A percentile compares a stretch with the other conserved stretches of the same genome.
These are phyloP conservation scores for Proales similis DNA, from an alignment of 1,140 invertebrate genomes.

Conservation along the genomic window DNA sequence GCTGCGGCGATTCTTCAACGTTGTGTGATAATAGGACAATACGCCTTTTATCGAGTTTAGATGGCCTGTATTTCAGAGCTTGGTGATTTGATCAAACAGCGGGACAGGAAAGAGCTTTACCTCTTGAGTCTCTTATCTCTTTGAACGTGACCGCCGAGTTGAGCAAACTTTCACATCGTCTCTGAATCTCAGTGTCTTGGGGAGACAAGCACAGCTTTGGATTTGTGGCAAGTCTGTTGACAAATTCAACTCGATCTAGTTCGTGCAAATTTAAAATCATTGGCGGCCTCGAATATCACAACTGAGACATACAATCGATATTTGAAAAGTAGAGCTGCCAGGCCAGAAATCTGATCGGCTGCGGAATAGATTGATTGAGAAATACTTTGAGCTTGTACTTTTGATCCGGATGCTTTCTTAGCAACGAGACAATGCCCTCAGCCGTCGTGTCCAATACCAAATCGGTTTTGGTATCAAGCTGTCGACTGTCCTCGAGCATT, in stretches of 20 bases:
- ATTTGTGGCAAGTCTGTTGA: conserved; percentile 14
- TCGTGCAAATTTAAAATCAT: background rate
- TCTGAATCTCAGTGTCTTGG: conserved; percentile 26
- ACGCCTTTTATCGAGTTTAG: conserved; percentile 30
- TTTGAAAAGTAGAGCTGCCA: conserved; percentile 31
- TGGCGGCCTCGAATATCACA: background rate
- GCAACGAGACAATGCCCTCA: conserved; percentile 16
- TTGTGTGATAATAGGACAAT: conserved; percentile 36
- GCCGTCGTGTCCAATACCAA: conserved; percentile 19
- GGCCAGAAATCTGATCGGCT: conserved; percentile 31
- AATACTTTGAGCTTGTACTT: conserved; percentile 36
- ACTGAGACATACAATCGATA: background rate
- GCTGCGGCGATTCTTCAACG: background rate
- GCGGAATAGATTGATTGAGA: conserved; percentile 35
- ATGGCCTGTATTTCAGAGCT: background rate
- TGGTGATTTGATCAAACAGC: background rate
- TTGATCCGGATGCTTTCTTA: conserved; percentile 33
- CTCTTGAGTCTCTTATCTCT: conserved; percentile 30
- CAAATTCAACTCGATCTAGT: conserved; percentile 16
- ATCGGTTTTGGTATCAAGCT: conserved; percentile 36
- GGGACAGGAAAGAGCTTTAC: background rate
- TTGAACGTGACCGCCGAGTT: background rate
- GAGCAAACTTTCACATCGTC: conserved; percentile 20
- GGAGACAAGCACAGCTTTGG: conserved; percentile 13
- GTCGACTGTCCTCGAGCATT: conserved; percentile 12